Base-by-base conservation (phyloP, 1,140 invertebrate genomes). In the Eueides isabella region DNA sequence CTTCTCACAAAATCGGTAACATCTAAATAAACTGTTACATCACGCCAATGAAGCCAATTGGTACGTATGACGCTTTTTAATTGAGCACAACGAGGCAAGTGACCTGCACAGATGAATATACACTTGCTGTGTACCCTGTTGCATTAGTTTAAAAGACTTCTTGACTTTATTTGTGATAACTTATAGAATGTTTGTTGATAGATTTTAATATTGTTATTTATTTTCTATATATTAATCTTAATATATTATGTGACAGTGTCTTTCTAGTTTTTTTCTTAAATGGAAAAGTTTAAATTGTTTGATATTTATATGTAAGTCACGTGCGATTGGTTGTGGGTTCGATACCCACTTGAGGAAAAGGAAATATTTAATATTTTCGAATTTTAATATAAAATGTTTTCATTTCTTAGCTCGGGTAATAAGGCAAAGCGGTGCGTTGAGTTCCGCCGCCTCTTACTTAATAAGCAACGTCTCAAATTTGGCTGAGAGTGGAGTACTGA, bases 21-120 rank as follows among this genome's bases (percentile, higher is more conserved):
- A 64, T 73, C 71, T 78, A 77, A 83, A 81, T 75, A 76, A 81
- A 72, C 77, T 80, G 74, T 79, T 83, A 77, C 77, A 82, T 80
- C 78, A 81, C 77, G 78, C 75, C 81, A 87, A 85, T 85, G 82
- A 82, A 84, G 80, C 79, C 83, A 87, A 89, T 88, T 89, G 85
- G 67, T 79, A 38, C 64, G 81, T 67, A 80, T 79, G 80, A 85
- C 81, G 83, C 86, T 80, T 63, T 83, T 82, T 85, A 89, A 89
- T 89, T 89, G 86, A 84, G 68, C 55, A 75, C 81, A 89, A 89
- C 86, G 79, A 78, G 73, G 48, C 44, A 41, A 72, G 72, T 64
- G 62, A 79, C 68, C n/a, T 76, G 74, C 61, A 69, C 72, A 80
- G 75, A 80, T 79, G 41, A 72, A 70, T 66, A 72, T 19, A 44